Evolutionary conservation across 2,888 invertebrate species (phyloP).

Genomic region (Campaea margaritaria): DNA sequence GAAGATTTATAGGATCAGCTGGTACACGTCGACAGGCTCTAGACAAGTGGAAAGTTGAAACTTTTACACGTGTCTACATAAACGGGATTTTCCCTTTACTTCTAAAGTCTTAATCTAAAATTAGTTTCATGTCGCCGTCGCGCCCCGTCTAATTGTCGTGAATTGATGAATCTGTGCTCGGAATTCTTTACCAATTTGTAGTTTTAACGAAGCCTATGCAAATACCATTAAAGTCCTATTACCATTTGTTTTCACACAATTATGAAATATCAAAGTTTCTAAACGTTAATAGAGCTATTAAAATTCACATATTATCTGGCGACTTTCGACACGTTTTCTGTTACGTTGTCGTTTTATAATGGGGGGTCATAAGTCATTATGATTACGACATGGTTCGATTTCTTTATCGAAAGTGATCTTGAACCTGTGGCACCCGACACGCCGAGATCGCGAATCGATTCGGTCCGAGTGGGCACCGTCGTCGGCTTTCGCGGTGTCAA

Average conservation of each 20-base stretch:
- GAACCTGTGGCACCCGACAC: slow-evolving; percentile 58
- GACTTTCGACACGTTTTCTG: slow-evolving; percentile 59
- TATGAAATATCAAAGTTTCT: slow-evolving; percentile 44
- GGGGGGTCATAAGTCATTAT: slow-evolving; percentile 61
- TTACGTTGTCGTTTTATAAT: slow-evolving; percentile 56
- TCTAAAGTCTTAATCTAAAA: slow-evolving; percentile 17
- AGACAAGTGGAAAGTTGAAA: slow-evolving; percentile 50
- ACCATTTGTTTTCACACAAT: slow-evolving; percentile 26
- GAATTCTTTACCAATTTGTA: slow-evolving; percentile 14
- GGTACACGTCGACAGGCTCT: slow-evolving; percentile 27
- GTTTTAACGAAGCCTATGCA: slow-evolving; percentile 18
- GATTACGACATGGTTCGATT: slow-evolving; percentile 61
- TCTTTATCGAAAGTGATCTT: slow-evolving; percentile 75
- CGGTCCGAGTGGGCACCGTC: slow-evolving; percentile 28
- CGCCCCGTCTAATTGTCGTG: slow-evolving; percentile 3
- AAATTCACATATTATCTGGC: slow-evolving; percentile 40
- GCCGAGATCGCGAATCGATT: slow-evolving; percentile 36
- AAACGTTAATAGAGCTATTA: slow-evolving; percentile 45
- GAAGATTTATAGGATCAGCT: slow-evolving; percentile 64
- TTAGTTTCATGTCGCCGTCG: slow-evolving; percentile 11
- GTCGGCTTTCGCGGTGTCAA: slow-evolving; percentile 67
- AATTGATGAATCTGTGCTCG: slow-evolving; percentile 14
- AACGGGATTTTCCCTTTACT: slow-evolving; percentile 50
- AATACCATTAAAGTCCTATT: slow-evolving; percentile 7
- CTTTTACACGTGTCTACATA: slow-evolving; percentile 49